A percentile compares a stretch with the other conserved stretches of the same genome.
These are phyloP conservation scores for Xylocampa areola DNA, from an alignment of 2,888 invertebrate genomes.

Conservation along the genomic window DNA sequence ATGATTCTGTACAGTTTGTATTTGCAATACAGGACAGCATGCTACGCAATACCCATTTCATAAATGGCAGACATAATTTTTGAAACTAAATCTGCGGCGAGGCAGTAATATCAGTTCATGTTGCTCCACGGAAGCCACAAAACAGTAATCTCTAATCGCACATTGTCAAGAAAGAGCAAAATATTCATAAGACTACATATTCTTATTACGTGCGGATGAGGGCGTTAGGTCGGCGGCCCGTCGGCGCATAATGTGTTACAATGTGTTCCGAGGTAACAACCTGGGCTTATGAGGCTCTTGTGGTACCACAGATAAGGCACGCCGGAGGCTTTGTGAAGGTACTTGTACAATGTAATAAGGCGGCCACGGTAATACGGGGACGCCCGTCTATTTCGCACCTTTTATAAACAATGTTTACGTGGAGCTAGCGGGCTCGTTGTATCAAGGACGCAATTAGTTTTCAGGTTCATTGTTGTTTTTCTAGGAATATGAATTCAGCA, in stretches of 20 bases:
- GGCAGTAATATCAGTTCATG: slow-evolving; percentile 51
- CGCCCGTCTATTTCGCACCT: slow-evolving; percentile 76
- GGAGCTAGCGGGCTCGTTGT: slow-evolving; percentile 64
- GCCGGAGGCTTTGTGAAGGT: slow-evolving; percentile 81
- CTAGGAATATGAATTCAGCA: slow-evolving; percentile 55
- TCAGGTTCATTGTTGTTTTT: slow-evolving; percentile 64
- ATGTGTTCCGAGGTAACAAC: slow-evolving; percentile 87
- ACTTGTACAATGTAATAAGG: slow-evolving; percentile 84
- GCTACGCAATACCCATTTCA: slow-evolving; percentile 6
- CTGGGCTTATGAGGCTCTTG: slow-evolving; percentile 83
- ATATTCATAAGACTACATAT: slow-evolving; percentile 83
- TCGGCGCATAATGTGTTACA: slow-evolving; percentile 86
- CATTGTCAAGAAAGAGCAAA: slow-evolving; percentile 73
- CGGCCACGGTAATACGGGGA: slow-evolving; percentile 74
- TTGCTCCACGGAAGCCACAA: slow-evolving; percentile 57
- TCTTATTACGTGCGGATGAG: slow-evolving; percentile 81
- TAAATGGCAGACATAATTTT: slow-evolving; percentile 14
- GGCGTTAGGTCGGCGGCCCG: slow-evolving; percentile 77
- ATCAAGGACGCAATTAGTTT: slow-evolving; percentile 77
- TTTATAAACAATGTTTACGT: slow-evolving; percentile 79
- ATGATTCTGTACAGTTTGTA: background rate
- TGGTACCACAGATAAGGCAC: slow-evolving; percentile 86
- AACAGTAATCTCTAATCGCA: slow-evolving; percentile 71
- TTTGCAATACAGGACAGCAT: slow-evolving; percentile 9
- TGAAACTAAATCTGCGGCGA: slow-evolving; percentile 38